A percentile compares a stretch with the other conserved stretches of the same genome.
Conservation (phyloP, 2,113 vertebrate species). For the Chinchilla lanigera region DNA sequence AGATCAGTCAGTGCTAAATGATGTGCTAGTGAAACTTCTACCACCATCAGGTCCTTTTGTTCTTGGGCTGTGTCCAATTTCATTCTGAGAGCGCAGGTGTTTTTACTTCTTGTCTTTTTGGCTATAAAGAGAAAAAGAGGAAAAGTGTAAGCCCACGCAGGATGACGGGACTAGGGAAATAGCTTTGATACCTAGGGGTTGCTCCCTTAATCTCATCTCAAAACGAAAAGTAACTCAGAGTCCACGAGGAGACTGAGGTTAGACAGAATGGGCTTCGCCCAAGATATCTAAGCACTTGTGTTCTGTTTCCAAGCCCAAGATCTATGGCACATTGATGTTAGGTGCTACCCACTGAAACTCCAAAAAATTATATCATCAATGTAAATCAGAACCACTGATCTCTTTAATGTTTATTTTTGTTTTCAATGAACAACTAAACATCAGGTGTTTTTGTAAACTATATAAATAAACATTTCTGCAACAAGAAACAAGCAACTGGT, state of each 20-base stretch:
- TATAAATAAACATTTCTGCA: not conserved
- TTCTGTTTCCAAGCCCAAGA: not conserved
- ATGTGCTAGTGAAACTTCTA: not conserved
- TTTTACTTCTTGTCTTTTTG: conserved; percentile 74
- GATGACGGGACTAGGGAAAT: not conserved
- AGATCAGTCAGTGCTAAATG: not conserved
- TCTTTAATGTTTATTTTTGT: conserved; percentile 5
- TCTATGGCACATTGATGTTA: not conserved
- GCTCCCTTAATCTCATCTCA: not conserved
- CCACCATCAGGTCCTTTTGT: not conserved
- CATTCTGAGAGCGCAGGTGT: not conserved
- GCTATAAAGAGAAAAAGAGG: conserved; percentile 68
- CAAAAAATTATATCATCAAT: no score
- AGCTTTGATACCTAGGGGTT: not conserved
- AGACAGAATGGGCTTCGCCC: not conserved
- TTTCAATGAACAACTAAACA: not conserved
- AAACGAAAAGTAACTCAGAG: not conserved
- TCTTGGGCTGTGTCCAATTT: conserved; percentile 37
- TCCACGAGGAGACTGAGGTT: not conserved
- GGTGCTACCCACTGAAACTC: not conserved
- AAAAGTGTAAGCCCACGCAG: not conserved
- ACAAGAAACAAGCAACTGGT: not conserved
- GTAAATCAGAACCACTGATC: not conserved
- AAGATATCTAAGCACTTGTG: not conserved
- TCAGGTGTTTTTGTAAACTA: not conserved